Evolutionary conservation across 2,888 invertebrate genomes (phyloP).

Genomic region (Ischnura elegans): DNA sequence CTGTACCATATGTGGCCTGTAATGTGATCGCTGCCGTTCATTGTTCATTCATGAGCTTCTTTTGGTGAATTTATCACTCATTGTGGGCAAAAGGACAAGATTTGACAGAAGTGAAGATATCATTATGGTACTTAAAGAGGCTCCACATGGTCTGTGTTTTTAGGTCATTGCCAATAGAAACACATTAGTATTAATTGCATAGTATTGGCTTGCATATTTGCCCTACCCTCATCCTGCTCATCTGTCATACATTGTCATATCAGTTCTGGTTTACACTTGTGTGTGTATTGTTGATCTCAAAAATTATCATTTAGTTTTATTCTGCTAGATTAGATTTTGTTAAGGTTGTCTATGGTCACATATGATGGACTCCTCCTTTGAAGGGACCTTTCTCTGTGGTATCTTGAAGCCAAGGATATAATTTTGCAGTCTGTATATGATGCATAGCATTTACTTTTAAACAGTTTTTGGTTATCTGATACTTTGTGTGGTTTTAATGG

Average conservation of each 20-base stretch:
- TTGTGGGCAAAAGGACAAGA: neutral
- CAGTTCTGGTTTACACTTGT: constrained; percentile 38
- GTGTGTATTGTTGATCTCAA: constrained; percentile 56
- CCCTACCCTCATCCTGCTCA: constrained; percentile 9
- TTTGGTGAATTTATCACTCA: neutral
- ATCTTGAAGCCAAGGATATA: constrained; percentile 17
- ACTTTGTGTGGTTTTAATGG: constrained; percentile 56
- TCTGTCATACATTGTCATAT: constrained; percentile 16
- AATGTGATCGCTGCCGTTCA: constrained; percentile 7
- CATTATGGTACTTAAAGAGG: constrained; percentile 32
- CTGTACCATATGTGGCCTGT: constrained; percentile 48
- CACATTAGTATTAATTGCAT: constrained; percentile 53
- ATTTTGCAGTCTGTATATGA: constrained; percentile 11
- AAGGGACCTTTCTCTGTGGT: constrained; percentile 54
- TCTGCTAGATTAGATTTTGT: constrained; percentile 53
- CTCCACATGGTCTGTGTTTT: constrained; percentile 26
- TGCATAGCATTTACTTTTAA: constrained; percentile 49
- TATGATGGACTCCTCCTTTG: neutral
- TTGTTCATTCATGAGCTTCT: constrained; percentile 40
- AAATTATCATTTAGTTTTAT: constrained; percentile 42
- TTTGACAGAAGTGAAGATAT: neutral
- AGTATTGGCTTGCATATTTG: constrained; percentile 57
- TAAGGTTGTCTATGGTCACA: neutral
- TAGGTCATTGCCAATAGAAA: constrained; percentile 25
- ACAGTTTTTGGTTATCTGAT: constrained; percentile 41